Conservation (phyloP, 2,797 vertebrate genomes). For the Danio tinwini region DNA sequence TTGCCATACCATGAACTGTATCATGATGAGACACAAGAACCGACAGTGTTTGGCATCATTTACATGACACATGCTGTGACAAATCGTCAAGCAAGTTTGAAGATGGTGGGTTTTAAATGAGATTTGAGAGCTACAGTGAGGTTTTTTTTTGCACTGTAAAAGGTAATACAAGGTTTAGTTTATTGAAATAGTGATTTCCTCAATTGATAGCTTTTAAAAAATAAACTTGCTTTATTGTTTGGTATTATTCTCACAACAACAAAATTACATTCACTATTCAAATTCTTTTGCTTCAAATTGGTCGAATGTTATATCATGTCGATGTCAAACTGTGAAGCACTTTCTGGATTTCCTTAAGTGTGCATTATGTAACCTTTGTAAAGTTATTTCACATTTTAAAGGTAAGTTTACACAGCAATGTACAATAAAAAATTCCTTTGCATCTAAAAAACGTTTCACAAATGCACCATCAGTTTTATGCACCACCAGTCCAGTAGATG, state of each 20-base stretch:
- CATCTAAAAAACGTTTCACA: no score
- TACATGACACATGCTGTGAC: conserved; percentile 16
- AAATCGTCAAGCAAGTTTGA: conserved; percentile 10
- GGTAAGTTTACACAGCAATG: no score
- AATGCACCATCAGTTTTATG: no score
- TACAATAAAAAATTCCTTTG: no score
- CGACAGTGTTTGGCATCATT: not conserved
- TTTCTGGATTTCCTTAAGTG: conserved; percentile 11
- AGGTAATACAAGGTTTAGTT: not conserved
- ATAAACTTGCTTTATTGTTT: not conserved
- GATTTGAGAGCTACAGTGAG: not conserved
- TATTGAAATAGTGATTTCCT: not conserved
- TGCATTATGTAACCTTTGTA: not conserved
- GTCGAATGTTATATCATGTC: not conserved
- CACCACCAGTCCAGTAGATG: no score
- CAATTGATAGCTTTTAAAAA: not conserved
- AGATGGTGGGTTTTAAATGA: not conserved
- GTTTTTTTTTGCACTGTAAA: no score
- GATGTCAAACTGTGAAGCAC: not conserved
- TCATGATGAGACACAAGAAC: conserved; percentile 5
- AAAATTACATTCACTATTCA: not conserved
- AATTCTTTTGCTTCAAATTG: not conserved
- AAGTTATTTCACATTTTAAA: not conserved
- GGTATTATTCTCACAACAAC: not conserved
- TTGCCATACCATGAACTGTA: conserved; percentile 2